Conservation (phyloP, 2,797 vertebrate species). For the Enteromius mattozi region DNA sequence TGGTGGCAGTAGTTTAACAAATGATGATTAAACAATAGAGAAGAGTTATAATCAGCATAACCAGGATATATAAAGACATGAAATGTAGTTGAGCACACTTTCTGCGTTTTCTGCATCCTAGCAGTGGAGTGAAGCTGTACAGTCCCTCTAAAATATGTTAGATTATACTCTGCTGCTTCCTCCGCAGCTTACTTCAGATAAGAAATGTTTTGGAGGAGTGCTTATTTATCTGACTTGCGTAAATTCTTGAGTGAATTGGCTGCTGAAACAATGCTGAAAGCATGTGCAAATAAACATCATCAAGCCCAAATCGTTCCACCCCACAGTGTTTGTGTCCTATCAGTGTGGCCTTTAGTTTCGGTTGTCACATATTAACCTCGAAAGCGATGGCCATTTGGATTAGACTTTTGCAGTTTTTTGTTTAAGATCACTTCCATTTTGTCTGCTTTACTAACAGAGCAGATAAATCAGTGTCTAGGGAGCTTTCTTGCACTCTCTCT, state of each 20-base stretch:
- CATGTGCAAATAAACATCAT: neutral
- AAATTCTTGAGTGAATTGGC: neutral
- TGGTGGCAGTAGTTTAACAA: neutral
- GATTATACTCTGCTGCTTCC: neutral
- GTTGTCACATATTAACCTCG: neutral
- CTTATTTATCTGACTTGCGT: neutral
- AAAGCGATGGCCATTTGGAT: neutral
- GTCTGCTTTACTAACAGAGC: conserved; percentile 21
- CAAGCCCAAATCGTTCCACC: neutral
- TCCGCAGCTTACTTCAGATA: neutral
- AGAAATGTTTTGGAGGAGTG: neutral
- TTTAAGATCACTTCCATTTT: conserved; percentile 39
- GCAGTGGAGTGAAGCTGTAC: neutral
- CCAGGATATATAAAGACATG: neutral
- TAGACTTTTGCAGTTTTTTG: conserved; percentile 11
- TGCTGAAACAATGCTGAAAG: conserved; percentile 1
- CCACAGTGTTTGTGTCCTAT: neutral
- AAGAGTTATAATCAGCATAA: neutral
- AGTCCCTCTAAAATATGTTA: neutral
- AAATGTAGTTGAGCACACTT: neutral
- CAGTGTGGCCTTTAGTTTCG: conserved; percentile 29
- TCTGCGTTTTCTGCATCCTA: neutral
- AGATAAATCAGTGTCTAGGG: conserved; percentile 34
- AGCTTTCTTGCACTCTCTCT: conserved; percentile 51
- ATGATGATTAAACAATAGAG: conserved; percentile 17